Evolutionary conservation across 2,888 invertebrate species (phyloP), one percentile per base, ranked within the genome.

Genomic region (Catocala sponsa): DNA sequence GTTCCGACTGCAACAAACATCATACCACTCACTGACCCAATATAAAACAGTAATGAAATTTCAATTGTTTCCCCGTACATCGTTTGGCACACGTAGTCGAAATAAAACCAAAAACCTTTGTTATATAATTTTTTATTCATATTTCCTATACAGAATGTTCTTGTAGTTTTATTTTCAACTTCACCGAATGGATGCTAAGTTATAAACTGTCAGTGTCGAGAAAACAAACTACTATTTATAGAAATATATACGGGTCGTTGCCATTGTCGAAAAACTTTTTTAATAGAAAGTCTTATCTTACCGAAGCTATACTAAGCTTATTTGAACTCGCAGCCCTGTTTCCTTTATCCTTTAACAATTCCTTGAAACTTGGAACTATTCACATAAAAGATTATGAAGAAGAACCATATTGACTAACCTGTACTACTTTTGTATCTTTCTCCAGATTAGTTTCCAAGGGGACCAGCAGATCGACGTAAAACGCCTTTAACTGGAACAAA

Each of bases 391-490:
- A 86, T 87, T 88, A 86, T 87, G 80, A 82, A 85, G 80, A 77
- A 68, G 79, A 79, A 75, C 82, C 77, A 80, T 85, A 86, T 87
- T 82, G 80, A 92, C 95, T 95, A 94, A 97, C 97, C 96, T 97
- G 97, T 70, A 98, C 97, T 81, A 98, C 98, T 96, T 98, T 98
- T 68, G 98, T 98, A 92, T 98, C 98, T 91, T 98, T 98, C 91
- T 98, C 98, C 86, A 98, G 95, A 95, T 98, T 98, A 69, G 98
- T 98, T 95, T 98, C 98, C 91, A 98, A 95, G 79, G 98, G 98
- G 76, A 98, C 98, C 81, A 98, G 95, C 72, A 98, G 95, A 95
- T 98, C 98, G 69, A 98, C 98, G 94, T 98, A 98, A 91, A 98
- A 98, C 35, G 98, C 98, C 95, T 98, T 98, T 79, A 98, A 92